phyloP scores from a whole-genome alignment of 2,113 vertebrate species.

The Bujurquina vittata region DNA sequence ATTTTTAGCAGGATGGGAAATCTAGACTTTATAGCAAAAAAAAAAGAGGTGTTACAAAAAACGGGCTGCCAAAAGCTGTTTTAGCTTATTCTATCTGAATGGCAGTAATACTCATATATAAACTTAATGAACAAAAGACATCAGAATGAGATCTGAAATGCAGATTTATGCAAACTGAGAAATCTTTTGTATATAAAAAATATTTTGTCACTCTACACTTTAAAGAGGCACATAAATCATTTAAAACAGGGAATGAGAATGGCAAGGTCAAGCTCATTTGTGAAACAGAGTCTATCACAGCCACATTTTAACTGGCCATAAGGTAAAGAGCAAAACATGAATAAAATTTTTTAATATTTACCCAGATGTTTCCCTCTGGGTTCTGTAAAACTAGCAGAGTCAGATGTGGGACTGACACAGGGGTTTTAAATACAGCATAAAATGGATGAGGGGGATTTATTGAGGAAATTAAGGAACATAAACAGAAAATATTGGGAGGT shows the following conservation, averaged over 20 bases:
- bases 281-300: background rate
- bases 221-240: background rate
- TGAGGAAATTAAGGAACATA: background rate
- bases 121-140: background rate
- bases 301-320: background rate
- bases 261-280: background rate
- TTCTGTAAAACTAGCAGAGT: background rate
- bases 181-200: background rate
- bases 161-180: background rate
- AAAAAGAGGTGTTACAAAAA: background rate
- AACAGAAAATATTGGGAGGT: background rate
- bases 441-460: background rate
- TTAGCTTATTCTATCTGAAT: background rate
- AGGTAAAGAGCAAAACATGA: background rate
- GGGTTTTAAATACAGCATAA: background rate
- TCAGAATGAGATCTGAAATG: background rate
- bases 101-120: background rate
- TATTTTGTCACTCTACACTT: background rate
- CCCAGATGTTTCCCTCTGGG: background rate
- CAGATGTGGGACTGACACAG: background rate
- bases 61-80: background rate
- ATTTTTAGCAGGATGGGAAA: background rate
- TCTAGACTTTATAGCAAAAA: background rate
- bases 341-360: background rate
- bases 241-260: background rate